Conservation (phyloP, 2,888 invertebrate genomes). For the Eulithis prunata region DNA sequence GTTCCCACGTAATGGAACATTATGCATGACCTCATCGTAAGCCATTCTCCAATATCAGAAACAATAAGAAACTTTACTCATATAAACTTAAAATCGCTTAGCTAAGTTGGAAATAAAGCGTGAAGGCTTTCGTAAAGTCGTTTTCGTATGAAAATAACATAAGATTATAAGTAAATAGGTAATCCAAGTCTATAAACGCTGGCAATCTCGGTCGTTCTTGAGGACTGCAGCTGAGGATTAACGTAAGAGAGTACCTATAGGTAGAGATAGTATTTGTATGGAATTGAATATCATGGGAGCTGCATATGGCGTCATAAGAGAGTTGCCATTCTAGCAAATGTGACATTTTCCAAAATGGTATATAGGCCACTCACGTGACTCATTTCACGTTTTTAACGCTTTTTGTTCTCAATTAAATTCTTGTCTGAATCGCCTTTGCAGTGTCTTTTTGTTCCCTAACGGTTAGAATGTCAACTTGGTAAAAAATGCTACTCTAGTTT, state of each 20-base stretch:
- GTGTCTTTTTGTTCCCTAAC: no score
- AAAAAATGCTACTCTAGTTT: no score
- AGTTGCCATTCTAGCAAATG: neutral
- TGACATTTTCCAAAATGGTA: no score
- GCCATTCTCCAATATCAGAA: slow-evolving; percentile 28
- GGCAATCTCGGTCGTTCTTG: neutral
- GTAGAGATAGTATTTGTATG: neutral
- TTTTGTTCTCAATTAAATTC: no score
- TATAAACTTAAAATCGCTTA: slow-evolving; percentile 35
- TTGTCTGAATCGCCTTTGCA: no score
- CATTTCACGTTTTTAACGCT: no score
- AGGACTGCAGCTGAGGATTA: neutral
- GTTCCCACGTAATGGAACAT: neutral
- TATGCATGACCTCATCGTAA: slow-evolving; percentile 26
- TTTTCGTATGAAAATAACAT: slow-evolving; percentile 4
- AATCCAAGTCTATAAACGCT: neutral
- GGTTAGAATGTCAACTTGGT: no score
- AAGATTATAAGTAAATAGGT: neutral
- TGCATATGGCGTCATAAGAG: neutral
- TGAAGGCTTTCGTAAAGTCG: slow-evolving; percentile 1
- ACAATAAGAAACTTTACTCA: slow-evolving; percentile 42
- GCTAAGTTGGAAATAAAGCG: slow-evolving; percentile 27
- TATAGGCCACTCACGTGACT: no score
- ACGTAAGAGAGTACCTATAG: neutral
- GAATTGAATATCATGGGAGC: neutral